Evolutionary conservation across 2,797 vertebrate genomes (phyloP).

Genomic region (Vireo griseus): DNA sequence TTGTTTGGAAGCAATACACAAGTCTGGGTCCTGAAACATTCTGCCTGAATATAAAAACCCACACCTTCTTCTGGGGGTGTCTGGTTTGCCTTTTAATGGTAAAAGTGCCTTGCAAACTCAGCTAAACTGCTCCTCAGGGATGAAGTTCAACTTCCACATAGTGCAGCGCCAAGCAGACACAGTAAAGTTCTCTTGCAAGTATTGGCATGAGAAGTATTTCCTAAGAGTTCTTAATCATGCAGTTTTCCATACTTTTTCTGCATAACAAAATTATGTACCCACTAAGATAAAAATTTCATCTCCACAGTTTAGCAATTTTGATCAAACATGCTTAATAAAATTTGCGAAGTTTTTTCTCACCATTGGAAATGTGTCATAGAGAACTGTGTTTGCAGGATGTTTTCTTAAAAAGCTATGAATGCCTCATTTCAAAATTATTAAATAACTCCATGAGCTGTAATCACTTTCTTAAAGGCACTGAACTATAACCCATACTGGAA

Average conservation of each 20-base stretch:
- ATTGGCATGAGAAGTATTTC: not conserved
- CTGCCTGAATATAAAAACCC: not conserved
- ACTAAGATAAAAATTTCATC: not conserved
- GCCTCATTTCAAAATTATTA: not conserved
- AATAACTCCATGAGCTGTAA: not conserved
- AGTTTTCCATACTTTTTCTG: not conserved
- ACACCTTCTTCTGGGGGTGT: not conserved
- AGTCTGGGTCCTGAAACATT: not conserved
- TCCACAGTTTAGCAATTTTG: not conserved
- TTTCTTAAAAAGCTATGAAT: not conserved
- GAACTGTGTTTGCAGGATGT: not conserved
- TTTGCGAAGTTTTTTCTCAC: not conserved
- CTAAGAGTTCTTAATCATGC: not conserved
- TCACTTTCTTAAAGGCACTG: not conserved
- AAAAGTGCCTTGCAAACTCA: not conserved
- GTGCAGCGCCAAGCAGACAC: not conserved
- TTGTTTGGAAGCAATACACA: not conserved
- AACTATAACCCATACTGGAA: not conserved
- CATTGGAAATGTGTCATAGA: not conserved
- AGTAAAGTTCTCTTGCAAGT: not conserved
- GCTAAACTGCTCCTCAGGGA: not conserved
- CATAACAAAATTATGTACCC: not conserved
- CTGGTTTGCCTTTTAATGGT: not conserved
- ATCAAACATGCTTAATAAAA: not conserved
- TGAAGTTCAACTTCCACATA: not conserved